Percentiles rank a stretch among this genome's conserved stretches.
Conservation (phyloP, 2,888 invertebrate species). For the Tiliacea aurago region DNA sequence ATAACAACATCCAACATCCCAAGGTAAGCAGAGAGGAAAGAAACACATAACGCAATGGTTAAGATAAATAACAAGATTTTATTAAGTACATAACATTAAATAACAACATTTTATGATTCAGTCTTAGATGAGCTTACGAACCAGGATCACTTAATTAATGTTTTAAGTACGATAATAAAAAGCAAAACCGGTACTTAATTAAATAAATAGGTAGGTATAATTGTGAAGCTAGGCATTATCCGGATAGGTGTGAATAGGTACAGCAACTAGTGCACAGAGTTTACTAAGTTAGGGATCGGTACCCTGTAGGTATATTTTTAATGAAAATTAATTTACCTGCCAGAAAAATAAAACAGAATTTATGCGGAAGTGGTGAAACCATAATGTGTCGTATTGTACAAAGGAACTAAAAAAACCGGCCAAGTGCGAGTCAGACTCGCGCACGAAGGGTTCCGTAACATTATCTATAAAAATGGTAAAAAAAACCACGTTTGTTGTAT, state of each 20-base stretch:
- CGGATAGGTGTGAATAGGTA: background rate
- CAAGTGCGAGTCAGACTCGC: no score
- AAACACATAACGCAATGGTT: conserved; percentile 63
- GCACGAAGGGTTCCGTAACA: no score
- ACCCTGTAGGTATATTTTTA: no score
- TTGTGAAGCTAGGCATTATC: background rate
- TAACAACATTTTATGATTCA: conserved; percentile 52
- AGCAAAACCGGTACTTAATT: background rate
- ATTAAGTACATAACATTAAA: conserved; percentile 61
- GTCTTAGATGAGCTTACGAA: conserved; percentile 47
- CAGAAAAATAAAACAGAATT: background rate
- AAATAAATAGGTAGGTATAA: background rate
- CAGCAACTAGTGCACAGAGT: background rate
- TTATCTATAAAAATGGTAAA: no score
- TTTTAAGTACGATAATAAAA: background rate
- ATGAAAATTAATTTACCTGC: no score
- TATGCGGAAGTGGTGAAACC: background rate
- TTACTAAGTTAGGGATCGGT: background rate
- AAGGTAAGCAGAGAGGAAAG: conserved; percentile 76
- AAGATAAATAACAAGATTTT: conserved; percentile 61
- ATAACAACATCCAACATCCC: conserved; percentile 73
- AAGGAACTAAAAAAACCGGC: no score
- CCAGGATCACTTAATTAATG: conserved; percentile 19
- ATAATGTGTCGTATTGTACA: background rate
- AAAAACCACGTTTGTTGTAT: no score